These are phyloP conservation scores for Epistrophe grossulariae DNA, from an alignment of 2,888 invertebrate genomes.

Conservation along the genomic window DNA sequence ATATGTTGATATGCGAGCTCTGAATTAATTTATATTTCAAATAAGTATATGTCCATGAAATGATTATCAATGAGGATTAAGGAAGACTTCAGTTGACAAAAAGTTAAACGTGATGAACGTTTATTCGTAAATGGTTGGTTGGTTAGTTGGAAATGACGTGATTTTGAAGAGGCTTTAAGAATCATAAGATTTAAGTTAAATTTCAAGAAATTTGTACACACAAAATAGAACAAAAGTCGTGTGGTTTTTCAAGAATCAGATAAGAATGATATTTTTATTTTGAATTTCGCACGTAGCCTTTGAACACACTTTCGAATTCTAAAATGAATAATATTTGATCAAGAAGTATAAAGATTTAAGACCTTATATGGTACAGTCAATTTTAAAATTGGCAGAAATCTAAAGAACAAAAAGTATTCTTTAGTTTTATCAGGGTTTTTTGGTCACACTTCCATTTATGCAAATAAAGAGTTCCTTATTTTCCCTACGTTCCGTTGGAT, in stretches of 20 bases:
- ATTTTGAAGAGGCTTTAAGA: background rate
- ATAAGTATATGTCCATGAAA: constrained; percentile 1
- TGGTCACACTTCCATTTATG: too few relatives aligned
- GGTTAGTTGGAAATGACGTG: background rate
- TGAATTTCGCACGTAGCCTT: background rate
- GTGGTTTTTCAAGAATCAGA: background rate
- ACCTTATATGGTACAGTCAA: too few relatives aligned
- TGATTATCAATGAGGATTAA: constrained; percentile 53
- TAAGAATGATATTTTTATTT: background rate
- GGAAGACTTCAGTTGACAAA: constrained; percentile 9
- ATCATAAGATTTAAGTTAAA: background rate
- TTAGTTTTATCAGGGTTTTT: too few relatives aligned
- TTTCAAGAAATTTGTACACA: background rate
- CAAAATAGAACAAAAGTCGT: background rate
- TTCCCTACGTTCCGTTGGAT: too few relatives aligned
- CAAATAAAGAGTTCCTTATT: too few relatives aligned
- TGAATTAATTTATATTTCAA: constrained; percentile 60
- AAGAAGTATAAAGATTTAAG: too few relatives aligned
- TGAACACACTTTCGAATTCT: background rate
- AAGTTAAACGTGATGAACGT: background rate
- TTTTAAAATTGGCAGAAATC: too few relatives aligned
- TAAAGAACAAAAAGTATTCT: too few relatives aligned
- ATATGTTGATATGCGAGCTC: constrained; percentile 5
- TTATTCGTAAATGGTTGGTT: background rate
- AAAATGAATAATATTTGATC: background rate